phyloP scores from a whole-genome alignment of 1,140 invertebrate species.

The Aphaenogaster ashmeadi region DNA sequence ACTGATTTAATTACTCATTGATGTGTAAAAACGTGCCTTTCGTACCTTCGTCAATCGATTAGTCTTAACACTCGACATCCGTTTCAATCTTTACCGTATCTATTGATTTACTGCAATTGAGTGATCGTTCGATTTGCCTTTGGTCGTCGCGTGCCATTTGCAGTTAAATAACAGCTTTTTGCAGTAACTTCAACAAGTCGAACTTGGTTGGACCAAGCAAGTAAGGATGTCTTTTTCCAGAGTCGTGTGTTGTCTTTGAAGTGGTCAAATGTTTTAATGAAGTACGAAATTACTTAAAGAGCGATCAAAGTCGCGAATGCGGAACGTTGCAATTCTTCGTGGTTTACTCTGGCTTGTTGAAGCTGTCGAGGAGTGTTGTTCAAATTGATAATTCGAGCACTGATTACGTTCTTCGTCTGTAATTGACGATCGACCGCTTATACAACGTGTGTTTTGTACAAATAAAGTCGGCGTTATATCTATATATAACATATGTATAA shows the following conservation, averaged over 20 bases:
- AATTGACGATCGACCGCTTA: constrained; percentile 39
- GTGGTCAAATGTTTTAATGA: constrained; percentile 1
- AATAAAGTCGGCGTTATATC: constrained; percentile 71
- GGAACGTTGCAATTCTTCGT: background rate
- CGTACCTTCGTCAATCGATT: constrained; percentile 13
- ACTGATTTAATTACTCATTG: constrained; percentile 14
- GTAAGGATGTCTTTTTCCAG: constrained; percentile 15
- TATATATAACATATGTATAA: constrained; percentile 46
- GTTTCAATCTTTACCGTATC: constrained; percentile 15
- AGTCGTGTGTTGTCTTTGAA: background rate
- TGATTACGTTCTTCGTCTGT: constrained; percentile 45
- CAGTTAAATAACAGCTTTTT: constrained; percentile 25
- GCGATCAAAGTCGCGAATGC: background rate
- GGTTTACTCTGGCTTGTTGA: constrained; percentile 29
- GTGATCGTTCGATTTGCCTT: constrained; percentile 13
- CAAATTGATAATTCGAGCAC: constrained; percentile 37
- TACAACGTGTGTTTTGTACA: constrained; percentile 68
- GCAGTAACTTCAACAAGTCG: constrained; percentile 52
- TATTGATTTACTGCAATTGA: constrained; percentile 26
- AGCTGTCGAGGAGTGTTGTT: constrained; percentile 38
- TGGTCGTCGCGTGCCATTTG: constrained; percentile 22
- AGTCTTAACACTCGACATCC: constrained; percentile 16
- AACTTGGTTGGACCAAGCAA: constrained; percentile 29
- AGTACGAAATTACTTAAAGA: constrained; percentile 8
- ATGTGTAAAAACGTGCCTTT: constrained; percentile 38